Percentiles rank a stretch among this genome's conserved stretches.
These are phyloP conservation scores for Marmota flaviventris DNA, from an alignment of 2,113 vertebrate species.

Conservation along the genomic window DNA sequence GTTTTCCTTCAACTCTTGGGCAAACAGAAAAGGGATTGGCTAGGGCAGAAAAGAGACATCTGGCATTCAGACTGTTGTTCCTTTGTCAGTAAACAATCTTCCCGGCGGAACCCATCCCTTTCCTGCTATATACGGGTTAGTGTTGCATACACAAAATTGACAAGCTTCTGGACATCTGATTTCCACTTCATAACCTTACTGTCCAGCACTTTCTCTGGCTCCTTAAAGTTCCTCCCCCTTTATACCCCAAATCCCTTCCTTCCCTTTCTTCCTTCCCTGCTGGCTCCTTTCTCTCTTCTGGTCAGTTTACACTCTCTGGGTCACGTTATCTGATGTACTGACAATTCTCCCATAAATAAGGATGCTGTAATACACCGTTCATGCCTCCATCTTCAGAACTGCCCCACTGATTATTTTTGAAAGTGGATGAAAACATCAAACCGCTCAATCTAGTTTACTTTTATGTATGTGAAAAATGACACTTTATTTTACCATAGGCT, in stretches of 20 bases:
- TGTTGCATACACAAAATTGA: background rate
- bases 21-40: background rate
- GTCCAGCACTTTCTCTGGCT: background rate
- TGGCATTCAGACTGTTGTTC: background rate
- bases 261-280: background rate
- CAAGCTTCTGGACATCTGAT: background rate
- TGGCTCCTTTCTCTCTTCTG: too few species aligned
- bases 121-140: background rate
- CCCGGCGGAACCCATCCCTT: background rate
- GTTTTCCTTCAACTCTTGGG: background rate
- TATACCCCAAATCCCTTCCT: background rate
- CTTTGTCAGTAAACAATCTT: background rate
- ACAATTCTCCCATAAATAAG: slow-evolving; percentile 46
- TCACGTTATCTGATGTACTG: background rate
- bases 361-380: too few species aligned
- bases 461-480: slow-evolving; percentile 32
- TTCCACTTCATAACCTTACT: background rate
- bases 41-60: background rate
- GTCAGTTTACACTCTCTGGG: background rate
- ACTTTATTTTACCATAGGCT: slow-evolving; percentile 54
- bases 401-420: slow-evolving; percentile 16
- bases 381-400: background rate
- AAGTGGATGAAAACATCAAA: slow-evolving; percentile 48
- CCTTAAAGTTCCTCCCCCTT: background rate
- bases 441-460: slow-evolving; percentile 18